phyloP scores from a whole-genome alignment of 2,113 vertebrate species.

The Saiga tatarica region DNA sequence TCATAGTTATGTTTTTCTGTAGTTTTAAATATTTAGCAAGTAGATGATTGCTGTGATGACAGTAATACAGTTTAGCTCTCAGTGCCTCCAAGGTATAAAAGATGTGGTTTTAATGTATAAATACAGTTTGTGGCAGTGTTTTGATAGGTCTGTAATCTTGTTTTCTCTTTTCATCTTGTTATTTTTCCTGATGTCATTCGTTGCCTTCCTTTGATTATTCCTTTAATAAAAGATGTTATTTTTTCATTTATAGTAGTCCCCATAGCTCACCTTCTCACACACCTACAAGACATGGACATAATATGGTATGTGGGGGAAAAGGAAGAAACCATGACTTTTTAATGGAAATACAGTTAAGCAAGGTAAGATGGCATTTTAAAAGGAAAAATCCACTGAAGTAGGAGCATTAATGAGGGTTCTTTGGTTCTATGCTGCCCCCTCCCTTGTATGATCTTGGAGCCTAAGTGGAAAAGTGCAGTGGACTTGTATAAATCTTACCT shows the following conservation, averaged over 20 bases:
- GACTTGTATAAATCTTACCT: not conserved
- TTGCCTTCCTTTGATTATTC: not conserved
- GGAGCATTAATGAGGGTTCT: not conserved
- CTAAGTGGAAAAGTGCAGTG: not conserved
- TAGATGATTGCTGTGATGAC: not conserved
- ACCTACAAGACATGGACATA: constrained; percentile 88
- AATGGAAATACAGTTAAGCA: constrained; percentile 98
- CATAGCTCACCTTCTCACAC: constrained; percentile 95
- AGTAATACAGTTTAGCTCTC: not conserved
- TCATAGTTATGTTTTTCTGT: not conserved
- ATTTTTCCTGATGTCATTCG: not conserved
- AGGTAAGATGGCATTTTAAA: constrained; percentile 81
- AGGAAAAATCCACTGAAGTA: not conserved
- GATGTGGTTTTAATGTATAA: not conserved
- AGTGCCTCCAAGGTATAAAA: not conserved
- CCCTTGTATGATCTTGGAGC: not conserved
- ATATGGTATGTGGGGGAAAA: constrained; percentile 85
- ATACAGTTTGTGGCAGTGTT: not conserved
- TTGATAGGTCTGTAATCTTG: not conserved
- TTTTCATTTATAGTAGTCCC: constrained; percentile 84
- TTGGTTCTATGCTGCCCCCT: too few species aligned
- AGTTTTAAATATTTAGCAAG: not conserved
- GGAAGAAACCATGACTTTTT: constrained; percentile 94
- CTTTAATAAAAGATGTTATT: not conserved
- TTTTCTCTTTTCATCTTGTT: not conserved